phyloP scores from a whole-genome alignment of 2,888 invertebrate species.

The Achlya flavicornis region DNA sequence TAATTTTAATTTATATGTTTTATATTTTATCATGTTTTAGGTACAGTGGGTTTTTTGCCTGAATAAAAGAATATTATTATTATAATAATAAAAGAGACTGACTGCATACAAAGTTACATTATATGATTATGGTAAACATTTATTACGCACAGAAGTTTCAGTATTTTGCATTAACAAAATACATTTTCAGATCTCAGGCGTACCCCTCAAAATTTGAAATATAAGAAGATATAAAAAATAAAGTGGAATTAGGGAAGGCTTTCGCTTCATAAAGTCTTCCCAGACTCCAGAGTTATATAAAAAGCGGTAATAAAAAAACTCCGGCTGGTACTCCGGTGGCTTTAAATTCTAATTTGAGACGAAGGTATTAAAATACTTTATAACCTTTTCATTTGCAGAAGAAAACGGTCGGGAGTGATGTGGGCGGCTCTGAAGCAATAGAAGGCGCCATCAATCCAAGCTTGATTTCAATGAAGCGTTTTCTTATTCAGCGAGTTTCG shows the following conservation, averaged over 20 bases:
- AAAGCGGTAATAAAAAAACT: constrained; percentile 21
- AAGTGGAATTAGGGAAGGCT: constrained; percentile 11
- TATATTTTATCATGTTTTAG: too few relatives aligned
- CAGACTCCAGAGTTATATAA: constrained; percentile 18
- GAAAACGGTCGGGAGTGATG: constrained; percentile 19
- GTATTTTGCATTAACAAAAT: constrained; percentile 1
- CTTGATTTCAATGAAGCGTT: constrained; percentile 69
- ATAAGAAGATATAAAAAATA: constrained; percentile 9
- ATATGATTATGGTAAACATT: background rate
- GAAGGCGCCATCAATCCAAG: constrained; percentile 61
- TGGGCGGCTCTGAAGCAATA: constrained; percentile 12
- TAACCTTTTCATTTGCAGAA: constrained; percentile 26
- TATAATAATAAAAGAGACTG: too few relatives aligned
- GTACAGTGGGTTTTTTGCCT: too few relatives aligned
- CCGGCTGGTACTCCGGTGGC: constrained; percentile 20
- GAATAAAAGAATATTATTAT: too few relatives aligned
- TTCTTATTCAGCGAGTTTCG: constrained; percentile 66
- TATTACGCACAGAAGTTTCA: background rate
- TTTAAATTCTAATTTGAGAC: constrained; percentile 26
- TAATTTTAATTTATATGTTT: too few relatives aligned
- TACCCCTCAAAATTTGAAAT: constrained; percentile 1
- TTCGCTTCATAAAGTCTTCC: constrained; percentile 13
- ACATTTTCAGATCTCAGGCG: background rate
- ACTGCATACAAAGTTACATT: too few relatives aligned
- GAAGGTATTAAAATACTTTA: constrained; percentile 26